Percentiles rank a stretch among this genome's conserved stretches.
phyloP scores from a whole-genome alignment of 2,797 vertebrate genomes.

The Staurois parvus region DNA sequence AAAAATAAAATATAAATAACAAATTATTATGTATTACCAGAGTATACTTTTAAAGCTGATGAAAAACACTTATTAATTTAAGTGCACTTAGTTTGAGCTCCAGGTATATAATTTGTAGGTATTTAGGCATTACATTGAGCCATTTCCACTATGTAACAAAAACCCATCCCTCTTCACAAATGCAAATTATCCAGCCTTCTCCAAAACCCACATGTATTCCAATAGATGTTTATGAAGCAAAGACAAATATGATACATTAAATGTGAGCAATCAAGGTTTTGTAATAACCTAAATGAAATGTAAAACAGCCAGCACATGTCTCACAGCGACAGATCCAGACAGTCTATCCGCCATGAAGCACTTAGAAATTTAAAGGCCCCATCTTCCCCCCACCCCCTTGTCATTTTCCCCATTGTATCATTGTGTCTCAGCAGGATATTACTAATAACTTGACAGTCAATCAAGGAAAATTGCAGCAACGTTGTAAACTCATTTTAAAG shows the following conservation, averaged over 20 bases:
- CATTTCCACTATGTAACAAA: neutral
- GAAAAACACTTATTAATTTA: neutral
- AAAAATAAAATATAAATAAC: neutral
- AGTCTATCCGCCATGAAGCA: conserved; percentile 29
- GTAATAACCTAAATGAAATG: conserved; percentile 33
- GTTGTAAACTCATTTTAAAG: conserved; percentile 39
- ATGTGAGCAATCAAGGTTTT: conserved; percentile 33
- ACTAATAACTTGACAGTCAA: conserved; percentile 53
- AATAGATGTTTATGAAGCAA: conserved; percentile 20
- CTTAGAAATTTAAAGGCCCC: conserved; percentile 27
- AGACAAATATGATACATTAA: conserved; percentile 41
- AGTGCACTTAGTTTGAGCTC: neutral
- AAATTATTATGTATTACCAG: neutral
- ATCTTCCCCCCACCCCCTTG: conserved; percentile 10
- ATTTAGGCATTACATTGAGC: neutral
- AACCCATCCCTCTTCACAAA: neutral
- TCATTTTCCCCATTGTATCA: conserved; percentile 42
- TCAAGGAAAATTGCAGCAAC: conserved; percentile 48
- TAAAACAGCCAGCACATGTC: conserved; percentile 34
- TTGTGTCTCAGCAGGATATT: conserved; percentile 44
- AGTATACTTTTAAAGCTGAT: neutral
- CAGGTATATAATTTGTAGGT: neutral
- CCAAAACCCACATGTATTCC: conserved; percentile 6
- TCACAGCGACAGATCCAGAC: conserved; percentile 8
- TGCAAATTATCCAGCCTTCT: neutral